Conservation (phyloP, 2,113 vertebrate genomes). For the Pionites leucogaster region DNA sequence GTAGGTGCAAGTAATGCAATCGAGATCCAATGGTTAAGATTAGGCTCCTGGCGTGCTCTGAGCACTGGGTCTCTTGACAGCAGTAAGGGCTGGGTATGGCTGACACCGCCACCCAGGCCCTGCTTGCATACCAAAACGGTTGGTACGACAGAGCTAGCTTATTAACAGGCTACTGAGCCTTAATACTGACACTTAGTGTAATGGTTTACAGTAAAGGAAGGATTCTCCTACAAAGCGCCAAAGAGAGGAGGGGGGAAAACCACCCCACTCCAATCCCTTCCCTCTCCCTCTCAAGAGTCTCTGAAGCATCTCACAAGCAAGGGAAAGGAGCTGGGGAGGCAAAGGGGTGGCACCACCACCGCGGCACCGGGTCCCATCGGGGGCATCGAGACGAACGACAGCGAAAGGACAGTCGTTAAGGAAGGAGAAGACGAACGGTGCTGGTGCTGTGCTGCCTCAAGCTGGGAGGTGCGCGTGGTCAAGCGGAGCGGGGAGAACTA, state of each 20-base stretch:
- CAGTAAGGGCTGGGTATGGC: slow-evolving; percentile 50
- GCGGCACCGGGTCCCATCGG: slow-evolving; percentile 30
- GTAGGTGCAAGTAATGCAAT: slow-evolving; percentile 58
- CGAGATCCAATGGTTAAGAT: slow-evolving; percentile 27
- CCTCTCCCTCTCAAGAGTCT: slow-evolving; percentile 32
- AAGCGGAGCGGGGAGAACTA: slow-evolving; percentile 75
- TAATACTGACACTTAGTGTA: slow-evolving; percentile 82
- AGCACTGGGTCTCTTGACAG: slow-evolving; percentile 57
- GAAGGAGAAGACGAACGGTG: slow-evolving; percentile 58
- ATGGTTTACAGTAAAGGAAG: slow-evolving; percentile 49
- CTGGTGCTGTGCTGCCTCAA: slow-evolving; percentile 70
- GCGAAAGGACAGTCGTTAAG: slow-evolving; percentile 41
- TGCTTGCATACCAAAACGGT: slow-evolving; percentile 7
- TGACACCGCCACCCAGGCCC: slow-evolving; percentile 40
- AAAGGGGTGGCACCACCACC: not conserved
- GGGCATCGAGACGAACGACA: slow-evolving; percentile 51
- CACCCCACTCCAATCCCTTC: not conserved
- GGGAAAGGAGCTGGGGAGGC: slow-evolving; percentile 27
- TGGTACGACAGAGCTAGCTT: slow-evolving; percentile 75
- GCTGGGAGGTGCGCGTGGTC: slow-evolving; percentile 68
- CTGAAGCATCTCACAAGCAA: slow-evolving; percentile 48
- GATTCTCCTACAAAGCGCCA: slow-evolving; percentile 28
- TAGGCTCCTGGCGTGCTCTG: slow-evolving; percentile 48
- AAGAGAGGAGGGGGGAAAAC: not conserved
- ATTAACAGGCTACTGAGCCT: slow-evolving; percentile 77